Evolutionary conservation across 1,140 invertebrate species (phyloP).

Genomic region (Drosophila kurseongensis): DNA sequence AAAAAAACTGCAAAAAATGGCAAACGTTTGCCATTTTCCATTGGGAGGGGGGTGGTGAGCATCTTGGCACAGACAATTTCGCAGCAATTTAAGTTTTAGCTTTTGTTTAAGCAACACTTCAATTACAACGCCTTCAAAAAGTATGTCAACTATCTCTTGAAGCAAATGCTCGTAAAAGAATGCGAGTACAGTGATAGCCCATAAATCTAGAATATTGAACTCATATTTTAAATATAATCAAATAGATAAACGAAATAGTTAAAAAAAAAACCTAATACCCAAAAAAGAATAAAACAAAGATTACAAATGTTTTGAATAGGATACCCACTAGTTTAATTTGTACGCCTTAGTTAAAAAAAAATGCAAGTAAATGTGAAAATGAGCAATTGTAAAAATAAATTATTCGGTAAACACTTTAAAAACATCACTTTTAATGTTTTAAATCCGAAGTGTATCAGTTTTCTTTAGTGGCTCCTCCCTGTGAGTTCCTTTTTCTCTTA

Average conservation of each 20-base stretch:
- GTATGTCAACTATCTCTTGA: conserved; percentile 65
- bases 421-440: too few species aligned
- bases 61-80: conserved; percentile 64
- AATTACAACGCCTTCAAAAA: conserved; percentile 76
- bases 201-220: background rate
- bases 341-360: too few species aligned
- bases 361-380: background rate
- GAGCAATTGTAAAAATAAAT: too few species aligned
- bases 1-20: conserved; percentile 28
- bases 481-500: conserved; percentile 6
- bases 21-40: conserved; percentile 64
- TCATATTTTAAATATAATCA: too few species aligned
- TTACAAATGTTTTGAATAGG: too few species aligned
- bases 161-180: conserved; percentile 36
- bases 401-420: too few species aligned
- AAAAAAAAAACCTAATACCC: too few species aligned
- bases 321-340: too few species aligned
- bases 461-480: background rate
- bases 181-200: conserved; percentile 38
- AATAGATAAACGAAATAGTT: background rate
- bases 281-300: background rate
- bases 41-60: background rate
- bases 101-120: conserved; percentile 83
- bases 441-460: background rate
- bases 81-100: conserved; percentile 78